Base-by-base conservation (phyloP, 2,797 vertebrate genomes). In the Limnodromus scolopaceus region DNA sequence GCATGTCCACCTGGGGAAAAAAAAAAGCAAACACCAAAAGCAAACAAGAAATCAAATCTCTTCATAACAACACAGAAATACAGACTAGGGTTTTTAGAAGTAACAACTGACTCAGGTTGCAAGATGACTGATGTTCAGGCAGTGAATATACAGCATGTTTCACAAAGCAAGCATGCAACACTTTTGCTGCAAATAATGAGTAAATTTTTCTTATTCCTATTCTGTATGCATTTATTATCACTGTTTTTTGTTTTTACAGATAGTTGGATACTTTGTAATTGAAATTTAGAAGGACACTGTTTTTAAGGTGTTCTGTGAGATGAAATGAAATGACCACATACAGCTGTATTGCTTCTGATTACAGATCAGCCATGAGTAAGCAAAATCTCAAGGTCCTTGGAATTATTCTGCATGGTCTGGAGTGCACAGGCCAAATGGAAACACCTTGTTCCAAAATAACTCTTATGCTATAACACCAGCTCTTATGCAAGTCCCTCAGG, bases 1-100 rank as follows among this genome's bases (percentile, higher is more conserved):
- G 32, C 3, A 25, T 32, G 77, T 69, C 9, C 15, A 34, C 34
- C 20, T 76, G 25, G 38, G 11, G 3, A 6, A 51, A 72, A 57
- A 38, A 79, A 32, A 5, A 28, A 41, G 15, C 10, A 10, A 19
- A 16, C 11, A 41, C 39, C 36, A 4, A 41, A 57, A 53, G 13
- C 8, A 75, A 68, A 41, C 4, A 27, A 36, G 27, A 3, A 0
- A 2, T 1, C 2, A 25, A 14, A 63, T 54, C 9, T 86, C 18
- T 66, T 88, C 2, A 2, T 58, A 78, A 16, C 16, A 87, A 51
- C 23, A 64, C 12, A 80, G 24, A 69, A 90, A 45, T 46, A 38
- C 9, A 57, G 22, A 6, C 8, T 60, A 69, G 3, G 4, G 2
- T 28, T 89, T 88, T 79, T 36, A 77, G 19, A 80, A 63, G 19